These are phyloP conservation scores for Cheumatopsyche charites DNA, from an alignment of 1,140 invertebrate species.

Conservation along the genomic window DNA sequence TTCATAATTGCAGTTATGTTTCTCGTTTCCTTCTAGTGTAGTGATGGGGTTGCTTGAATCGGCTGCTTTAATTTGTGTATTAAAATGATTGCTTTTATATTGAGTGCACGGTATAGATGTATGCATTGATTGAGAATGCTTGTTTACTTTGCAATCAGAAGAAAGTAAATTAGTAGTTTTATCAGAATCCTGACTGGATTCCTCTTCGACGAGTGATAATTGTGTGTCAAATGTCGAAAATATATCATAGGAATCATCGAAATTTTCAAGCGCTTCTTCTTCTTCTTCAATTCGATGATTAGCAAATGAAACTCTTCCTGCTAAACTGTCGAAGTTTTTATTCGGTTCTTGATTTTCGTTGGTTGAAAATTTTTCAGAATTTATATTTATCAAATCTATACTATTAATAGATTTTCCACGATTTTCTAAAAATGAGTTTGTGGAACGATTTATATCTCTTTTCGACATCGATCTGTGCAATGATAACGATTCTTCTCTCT, in stretches of 20 bases:
- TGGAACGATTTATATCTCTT: conserved; percentile 33
- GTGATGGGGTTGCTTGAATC: too few species aligned
- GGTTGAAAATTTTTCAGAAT: too few species aligned
- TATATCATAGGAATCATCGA: conserved; percentile 27
- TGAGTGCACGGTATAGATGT: too few species aligned
- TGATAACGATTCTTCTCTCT: neutral
- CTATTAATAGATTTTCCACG: too few species aligned
- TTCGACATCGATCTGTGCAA: conserved; percentile 20
- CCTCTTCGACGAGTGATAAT: conserved; percentile 60
- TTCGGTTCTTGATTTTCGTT: neutral
- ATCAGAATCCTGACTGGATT: conserved; percentile 55
- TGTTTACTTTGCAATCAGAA: neutral
- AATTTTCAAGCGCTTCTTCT: conserved; percentile 48
- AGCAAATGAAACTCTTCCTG: conserved; percentile 52
- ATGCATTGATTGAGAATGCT: too few species aligned
- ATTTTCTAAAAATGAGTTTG: conserved; percentile 9
- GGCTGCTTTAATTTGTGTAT: too few species aligned
- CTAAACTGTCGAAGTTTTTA: conserved; percentile 43
- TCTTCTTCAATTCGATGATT: conserved; percentile 50
- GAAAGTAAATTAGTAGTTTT: conserved; percentile 37
- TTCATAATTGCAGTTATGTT: too few species aligned
- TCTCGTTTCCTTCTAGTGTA: too few species aligned
- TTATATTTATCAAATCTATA: too few species aligned
- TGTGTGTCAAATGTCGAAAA: conserved; percentile 48
- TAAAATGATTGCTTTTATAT: too few species aligned